Evolutionary conservation across 1,140 invertebrate species (phyloP), one percentile per base, ranked within the genome.

Genomic region (Euwallacea fornicatus): DNA sequence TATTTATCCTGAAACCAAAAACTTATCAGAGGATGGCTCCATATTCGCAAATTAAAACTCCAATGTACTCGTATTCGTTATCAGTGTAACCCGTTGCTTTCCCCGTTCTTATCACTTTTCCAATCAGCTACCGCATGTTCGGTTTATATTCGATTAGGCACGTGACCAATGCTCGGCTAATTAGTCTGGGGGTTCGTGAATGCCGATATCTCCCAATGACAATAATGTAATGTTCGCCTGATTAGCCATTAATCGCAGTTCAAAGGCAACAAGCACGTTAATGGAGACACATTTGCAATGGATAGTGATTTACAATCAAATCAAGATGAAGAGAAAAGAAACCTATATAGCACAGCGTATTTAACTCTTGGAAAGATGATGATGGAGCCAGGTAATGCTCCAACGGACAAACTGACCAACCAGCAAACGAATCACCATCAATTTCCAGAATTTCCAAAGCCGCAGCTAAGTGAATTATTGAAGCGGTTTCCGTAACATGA

Each of bases 401-500:
- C 47, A 50, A 58, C 10, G 21, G 16, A 16, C 55, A 58, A 16
- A 13, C 55, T 33, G 55, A 13, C 55, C 2, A 16, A 9, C 10
- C 55, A 42, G 41, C 58, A 60, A 60, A 60, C 58, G 41, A 60
- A 60, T 15, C 9, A 21, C 58, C 58, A 60, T 60, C 41, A 60
- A 60, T 60, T 60, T 42, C 16, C 21, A 42, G 16, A 60, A 60
- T 60, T 60, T 60, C 58, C 58, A 60, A 60, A 60, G 58, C 21
- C 41, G 7, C 3, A 11, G 10, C 58, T 42, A 60, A 60, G 21
- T 60, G 58, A 60, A 21, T 60, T 60, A 60, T 21, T 16, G 42
- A 6, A 16, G 58, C 58, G 58, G 58, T 60, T 60, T 60, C 21
- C 58, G 58, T 60, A 60, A 60, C 58, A 60, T 60, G 21, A 60